Evolutionary conservation across 2,113 vertebrate genomes (phyloP).

Genomic region (Eulacestoma nigropectus): DNA sequence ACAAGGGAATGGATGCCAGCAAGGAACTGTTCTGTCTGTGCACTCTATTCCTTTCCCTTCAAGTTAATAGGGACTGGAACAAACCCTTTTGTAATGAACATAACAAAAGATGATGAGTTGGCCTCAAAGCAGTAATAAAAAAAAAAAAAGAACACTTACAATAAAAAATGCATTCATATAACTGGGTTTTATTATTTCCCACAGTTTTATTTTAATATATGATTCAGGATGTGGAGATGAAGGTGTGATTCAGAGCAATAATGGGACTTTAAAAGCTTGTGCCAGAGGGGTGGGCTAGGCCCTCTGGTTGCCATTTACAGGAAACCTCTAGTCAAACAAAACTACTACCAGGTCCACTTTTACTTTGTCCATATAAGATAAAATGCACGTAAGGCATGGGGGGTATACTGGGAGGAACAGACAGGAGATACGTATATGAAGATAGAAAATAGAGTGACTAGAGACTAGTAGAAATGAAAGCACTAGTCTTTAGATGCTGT

Average conservation of each 20-base stretch:
- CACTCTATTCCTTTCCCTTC: background rate
- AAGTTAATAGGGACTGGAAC: conserved; percentile 1
- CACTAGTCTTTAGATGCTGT: background rate
- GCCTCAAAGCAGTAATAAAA: conserved; percentile 52
- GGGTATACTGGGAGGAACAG: background rate
- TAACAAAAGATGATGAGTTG: conserved; percentile 46
- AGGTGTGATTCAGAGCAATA: conserved; percentile 60
- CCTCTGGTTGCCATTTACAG: background rate
- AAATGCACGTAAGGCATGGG: background rate
- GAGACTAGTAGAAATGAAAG: background rate
- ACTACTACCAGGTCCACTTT: background rate
- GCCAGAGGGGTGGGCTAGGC: background rate
- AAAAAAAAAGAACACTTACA: conserved; percentile 14
- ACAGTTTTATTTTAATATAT: conserved; percentile 62
- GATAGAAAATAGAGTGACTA: background rate
- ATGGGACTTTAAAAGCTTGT: conserved; percentile 40
- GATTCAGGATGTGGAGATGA: conserved; percentile 42
- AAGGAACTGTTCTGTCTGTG: background rate
- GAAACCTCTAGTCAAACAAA: conserved; percentile 30
- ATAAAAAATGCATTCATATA: conserved; percentile 53
- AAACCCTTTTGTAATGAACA: conserved; percentile 44
- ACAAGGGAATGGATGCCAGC: background rate
- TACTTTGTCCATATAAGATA: background rate
- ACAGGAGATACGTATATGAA: background rate
- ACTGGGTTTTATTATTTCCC: conserved; percentile 61